Evolutionary conservation across 2,888 invertebrate genomes (phyloP).

Genomic region (Agrotis exclamationis): DNA sequence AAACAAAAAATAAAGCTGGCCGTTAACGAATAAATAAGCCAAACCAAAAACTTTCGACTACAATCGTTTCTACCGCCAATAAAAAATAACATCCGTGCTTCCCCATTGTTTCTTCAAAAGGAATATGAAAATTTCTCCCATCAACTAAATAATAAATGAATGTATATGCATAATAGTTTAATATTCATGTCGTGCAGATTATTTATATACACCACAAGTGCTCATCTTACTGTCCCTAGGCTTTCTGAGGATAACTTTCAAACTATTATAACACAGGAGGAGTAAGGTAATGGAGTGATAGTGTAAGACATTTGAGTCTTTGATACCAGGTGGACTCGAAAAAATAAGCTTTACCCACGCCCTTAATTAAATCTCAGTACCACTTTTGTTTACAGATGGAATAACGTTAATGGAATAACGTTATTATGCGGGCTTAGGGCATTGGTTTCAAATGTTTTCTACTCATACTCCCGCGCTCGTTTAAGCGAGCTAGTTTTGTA

Average conservation of each 20-base stretch:
- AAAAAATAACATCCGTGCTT: conserved; percentile 1
- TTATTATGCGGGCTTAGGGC: neutral
- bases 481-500: no score
- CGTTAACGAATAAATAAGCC: no score
- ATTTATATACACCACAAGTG: conserved; percentile 65
- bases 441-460: neutral
- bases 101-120: conserved; percentile 27
- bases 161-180: conserved; percentile 61
- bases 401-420: no score
- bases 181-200: conserved; percentile 64
- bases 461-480: neutral
- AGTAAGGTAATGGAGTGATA: conserved; percentile 37
- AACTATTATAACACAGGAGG: conserved; percentile 24
- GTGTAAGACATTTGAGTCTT: neutral
- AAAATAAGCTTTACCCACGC: neutral
- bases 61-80: neutral
- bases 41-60: neutral
- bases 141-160: conserved; percentile 42
- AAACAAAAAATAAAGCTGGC: no score
- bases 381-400: no score
- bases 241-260: conserved; percentile 52
- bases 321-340: neutral
- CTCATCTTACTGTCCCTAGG: conserved; percentile 76
- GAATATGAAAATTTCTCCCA: conserved; percentile 32
- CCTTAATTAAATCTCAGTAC: neutral